These are phyloP conservation scores for Corythaeola cristata DNA, from an alignment of 2,113 vertebrate species.

Conservation along the genomic window DNA sequence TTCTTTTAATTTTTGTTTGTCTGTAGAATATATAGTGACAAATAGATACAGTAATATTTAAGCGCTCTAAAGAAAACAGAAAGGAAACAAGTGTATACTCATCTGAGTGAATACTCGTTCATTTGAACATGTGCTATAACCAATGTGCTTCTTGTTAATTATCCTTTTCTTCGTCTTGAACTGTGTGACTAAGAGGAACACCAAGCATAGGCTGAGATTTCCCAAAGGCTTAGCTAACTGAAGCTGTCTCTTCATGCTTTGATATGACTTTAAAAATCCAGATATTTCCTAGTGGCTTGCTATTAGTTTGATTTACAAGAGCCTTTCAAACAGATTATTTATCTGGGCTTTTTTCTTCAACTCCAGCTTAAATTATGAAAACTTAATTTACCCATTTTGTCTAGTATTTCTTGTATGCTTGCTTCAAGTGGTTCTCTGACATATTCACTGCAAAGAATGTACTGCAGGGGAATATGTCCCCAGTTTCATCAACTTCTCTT, in stretches of 20 bases:
- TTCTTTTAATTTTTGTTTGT: background rate
- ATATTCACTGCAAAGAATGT: background rate
- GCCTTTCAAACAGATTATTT: background rate
- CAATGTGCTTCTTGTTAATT: background rate
- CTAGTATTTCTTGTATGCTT: background rate
- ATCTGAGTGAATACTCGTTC: background rate
- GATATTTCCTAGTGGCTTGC: background rate
- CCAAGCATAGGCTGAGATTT: background rate
- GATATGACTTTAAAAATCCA: background rate
- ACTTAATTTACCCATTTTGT: background rate
- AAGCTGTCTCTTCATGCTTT: background rate
- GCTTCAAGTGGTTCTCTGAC: background rate
- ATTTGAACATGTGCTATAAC: fast-evolving
- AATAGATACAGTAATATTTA: background rate
- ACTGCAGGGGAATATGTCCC: background rate
- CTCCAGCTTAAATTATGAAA: background rate
- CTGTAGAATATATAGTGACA: background rate
- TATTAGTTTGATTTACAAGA: background rate
- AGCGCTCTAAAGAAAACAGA: background rate
- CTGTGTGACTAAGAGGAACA: background rate
- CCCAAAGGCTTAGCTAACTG: background rate
- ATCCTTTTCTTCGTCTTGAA: background rate
- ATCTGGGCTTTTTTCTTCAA: background rate
- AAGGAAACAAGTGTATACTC: background rate
- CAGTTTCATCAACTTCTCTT: background rate